Percentiles rank a stretch among this genome's conserved stretches.
These are phyloP conservation scores for Chlorops oryzae DNA, from an alignment of 1,140 invertebrate species.

Conservation along the genomic window DNA sequence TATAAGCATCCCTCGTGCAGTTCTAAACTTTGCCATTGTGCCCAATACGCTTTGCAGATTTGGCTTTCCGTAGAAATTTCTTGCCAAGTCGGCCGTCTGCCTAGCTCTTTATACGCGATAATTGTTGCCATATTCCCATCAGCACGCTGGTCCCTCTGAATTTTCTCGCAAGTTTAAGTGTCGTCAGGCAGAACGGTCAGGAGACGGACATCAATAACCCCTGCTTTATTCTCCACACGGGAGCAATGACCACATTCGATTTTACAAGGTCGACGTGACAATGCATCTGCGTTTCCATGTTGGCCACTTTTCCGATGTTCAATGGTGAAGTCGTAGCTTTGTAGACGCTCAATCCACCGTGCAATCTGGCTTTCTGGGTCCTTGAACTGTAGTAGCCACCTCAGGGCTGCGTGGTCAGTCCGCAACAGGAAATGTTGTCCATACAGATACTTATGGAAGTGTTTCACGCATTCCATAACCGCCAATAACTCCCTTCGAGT, in stretches of 20 bases:
- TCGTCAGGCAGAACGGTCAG: too few relatives aligned
- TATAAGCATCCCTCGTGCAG: too few relatives aligned
- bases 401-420: slow-evolving; percentile 24
- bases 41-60: too few relatives aligned
- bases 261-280: slow-evolving; percentile 19
- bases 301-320: slow-evolving; percentile 16
- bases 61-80: too few relatives aligned
- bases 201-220: too few relatives aligned
- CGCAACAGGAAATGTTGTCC: slow-evolving; percentile 19
- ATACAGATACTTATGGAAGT: slow-evolving; percentile 24
- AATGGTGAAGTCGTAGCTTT: slow-evolving; percentile 24
- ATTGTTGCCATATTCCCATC: too few relatives aligned
- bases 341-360: slow-evolving; percentile 22
- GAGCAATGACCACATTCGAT: slow-evolving; percentile 1
- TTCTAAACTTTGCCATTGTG: too few relatives aligned
- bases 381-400: slow-evolving; percentile 27
- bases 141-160: too few relatives aligned
- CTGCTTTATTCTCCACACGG: too few relatives aligned
- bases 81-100: too few relatives aligned
- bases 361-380: slow-evolving; percentile 25
- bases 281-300: slow-evolving; percentile 19
- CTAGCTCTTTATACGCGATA: too few relatives aligned
- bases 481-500: slow-evolving; percentile 26
- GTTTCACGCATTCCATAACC: slow-evolving; percentile 20
- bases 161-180: too few relatives aligned